Base-by-base conservation (phyloP, 2,113 vertebrate genomes). In the Sardina pilchardus region DNA sequence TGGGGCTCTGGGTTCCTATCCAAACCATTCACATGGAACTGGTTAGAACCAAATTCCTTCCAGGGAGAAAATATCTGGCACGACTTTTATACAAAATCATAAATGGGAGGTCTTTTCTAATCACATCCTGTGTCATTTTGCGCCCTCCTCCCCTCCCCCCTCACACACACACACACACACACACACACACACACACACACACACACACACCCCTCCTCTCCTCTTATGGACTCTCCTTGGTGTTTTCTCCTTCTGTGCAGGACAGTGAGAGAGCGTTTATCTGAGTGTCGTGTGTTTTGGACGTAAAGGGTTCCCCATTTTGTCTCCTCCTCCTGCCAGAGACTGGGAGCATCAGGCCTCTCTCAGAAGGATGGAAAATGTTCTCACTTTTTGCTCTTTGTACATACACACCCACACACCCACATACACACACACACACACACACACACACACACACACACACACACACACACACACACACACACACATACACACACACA, bases 1-100 rank as follows among this genome's bases (percentile, higher is more conserved):
- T 90, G 89, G 91, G 90, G 89, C 88, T 42, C 39, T 92, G 93
- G 86, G 92, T 93, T 94, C 93, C 88, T 88, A 90, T 93, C 91
- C 92, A 94, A 94, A 94, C 92, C 92, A 92, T 95, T 96, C 95
- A 95, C 94, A 95, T 95, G 95, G 94, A 96, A 93, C 93, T 94
- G 93, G 93, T 95, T 95, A 95, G 91, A 86, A 93, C 91, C 92
- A 94, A 93, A 96, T 96, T 95, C 95, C 93, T 96, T 96, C 95
- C 94, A 94, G 92, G 89, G 89, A 95, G 92, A 93, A 94, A 94
- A 94, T 94, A 93, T 95, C 92, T 95, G 93, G 93, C 93, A 94
- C 90, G 90, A 90, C 92, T 94, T 92, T 90, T 94, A 94, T 94
- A 92, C 92, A 94, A 94, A 95, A 94, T 95, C 93, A 93, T 93